phyloP scores from a whole-genome alignment of 2,888 invertebrate genomes.

The Drosophila mimica region DNA sequence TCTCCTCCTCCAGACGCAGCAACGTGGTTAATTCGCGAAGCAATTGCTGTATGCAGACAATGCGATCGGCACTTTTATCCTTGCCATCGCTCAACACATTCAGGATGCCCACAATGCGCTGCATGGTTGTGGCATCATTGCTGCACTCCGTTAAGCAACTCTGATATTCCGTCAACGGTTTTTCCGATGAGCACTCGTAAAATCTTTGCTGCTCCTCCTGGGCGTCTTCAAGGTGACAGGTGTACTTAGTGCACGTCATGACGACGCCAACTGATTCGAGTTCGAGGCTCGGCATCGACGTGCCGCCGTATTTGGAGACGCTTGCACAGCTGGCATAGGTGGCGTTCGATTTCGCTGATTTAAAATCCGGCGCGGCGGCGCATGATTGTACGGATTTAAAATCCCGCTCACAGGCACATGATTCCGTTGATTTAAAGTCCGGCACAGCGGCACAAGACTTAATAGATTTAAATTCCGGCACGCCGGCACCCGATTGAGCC shows the following conservation, averaged over 20 bases:
- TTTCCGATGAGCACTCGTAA: neutral
- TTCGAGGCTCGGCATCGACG: neutral
- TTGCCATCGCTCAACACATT: slow-evolving; percentile 32
- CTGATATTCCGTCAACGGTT: neutral
- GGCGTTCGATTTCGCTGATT: neutral
- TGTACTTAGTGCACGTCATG: neutral
- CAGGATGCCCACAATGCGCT: slow-evolving; percentile 45
- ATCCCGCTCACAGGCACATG: neutral
- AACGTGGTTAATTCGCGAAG: slow-evolving; percentile 54
- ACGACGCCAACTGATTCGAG: slow-evolving; percentile 15
- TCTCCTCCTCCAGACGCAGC: slow-evolving; percentile 48
- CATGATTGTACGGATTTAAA: neutral
- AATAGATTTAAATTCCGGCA: neutral
- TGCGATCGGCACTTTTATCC: slow-evolving; percentile 33
- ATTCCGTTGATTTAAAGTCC: neutral
- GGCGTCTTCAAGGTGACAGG: neutral
- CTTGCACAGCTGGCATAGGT: neutral
- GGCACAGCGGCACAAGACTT: neutral
- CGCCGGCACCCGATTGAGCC: neutral
- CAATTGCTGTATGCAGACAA: slow-evolving; percentile 39
- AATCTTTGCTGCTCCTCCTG: neutral
- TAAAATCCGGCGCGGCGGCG: neutral
- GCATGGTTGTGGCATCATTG: neutral
- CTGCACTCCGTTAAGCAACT: slow-evolving; percentile 1
- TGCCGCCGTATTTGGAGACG: slow-evolving; percentile 4